phyloP scores from a whole-genome alignment of 2,113 vertebrate species.

The Eulemur macaco region DNA sequence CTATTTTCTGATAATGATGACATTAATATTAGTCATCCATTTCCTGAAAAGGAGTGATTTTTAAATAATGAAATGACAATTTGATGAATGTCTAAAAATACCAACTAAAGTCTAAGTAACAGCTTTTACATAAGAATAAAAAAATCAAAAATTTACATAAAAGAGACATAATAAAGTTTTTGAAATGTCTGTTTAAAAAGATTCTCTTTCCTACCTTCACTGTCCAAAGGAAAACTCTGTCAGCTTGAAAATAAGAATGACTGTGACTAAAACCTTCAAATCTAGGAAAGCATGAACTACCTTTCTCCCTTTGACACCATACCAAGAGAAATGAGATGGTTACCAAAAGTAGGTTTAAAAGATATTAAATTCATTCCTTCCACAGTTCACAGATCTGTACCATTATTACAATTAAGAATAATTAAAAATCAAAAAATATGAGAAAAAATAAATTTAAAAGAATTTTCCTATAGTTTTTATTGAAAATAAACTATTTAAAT shows the following conservation, averaged over 20 bases:
- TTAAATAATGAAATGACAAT: constrained; percentile 66
- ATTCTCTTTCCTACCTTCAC: constrained; percentile 12
- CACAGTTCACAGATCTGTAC: background rate
- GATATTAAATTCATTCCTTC: background rate
- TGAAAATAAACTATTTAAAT: background rate
- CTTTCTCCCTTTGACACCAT: background rate
- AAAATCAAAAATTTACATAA: constrained; percentile 33
- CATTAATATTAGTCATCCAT: constrained; percentile 68
- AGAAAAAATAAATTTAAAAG: background rate
- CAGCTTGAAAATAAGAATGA: constrained; percentile 1
- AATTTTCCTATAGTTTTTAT: background rate
- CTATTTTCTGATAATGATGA: constrained; percentile 59
- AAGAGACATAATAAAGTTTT: constrained; percentile 26
- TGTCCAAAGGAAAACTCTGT: background rate
- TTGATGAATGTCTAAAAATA: constrained; percentile 62
- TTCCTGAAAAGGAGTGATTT: constrained; percentile 48
- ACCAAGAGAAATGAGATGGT: constrained; percentile 5
- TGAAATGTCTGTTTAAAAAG: constrained; percentile 32
- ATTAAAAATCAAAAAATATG: background rate
- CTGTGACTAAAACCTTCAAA: background rate
- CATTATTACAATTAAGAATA: background rate
- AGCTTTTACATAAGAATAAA: constrained; percentile 48
- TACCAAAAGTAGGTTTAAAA: background rate
- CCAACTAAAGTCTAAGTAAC: constrained; percentile 24
- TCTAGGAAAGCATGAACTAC: background rate